phyloP scores from a whole-genome alignment of 1,140 invertebrate species.

The Ceratosolen solmsi region DNA sequence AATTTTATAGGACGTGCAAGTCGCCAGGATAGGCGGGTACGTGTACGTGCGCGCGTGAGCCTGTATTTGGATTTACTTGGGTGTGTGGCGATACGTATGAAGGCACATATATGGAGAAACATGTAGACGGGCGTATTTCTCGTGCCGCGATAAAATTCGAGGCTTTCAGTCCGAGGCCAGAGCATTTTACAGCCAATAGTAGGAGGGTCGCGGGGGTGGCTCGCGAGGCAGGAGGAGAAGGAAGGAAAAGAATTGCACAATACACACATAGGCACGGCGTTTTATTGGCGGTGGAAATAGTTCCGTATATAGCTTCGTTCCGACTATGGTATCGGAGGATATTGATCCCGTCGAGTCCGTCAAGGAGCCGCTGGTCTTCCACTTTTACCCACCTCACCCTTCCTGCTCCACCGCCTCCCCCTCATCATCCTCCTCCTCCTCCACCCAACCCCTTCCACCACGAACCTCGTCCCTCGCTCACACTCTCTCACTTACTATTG shows the following conservation, averaged over 20 bases:
- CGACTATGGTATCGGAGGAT: slow-evolving; percentile 73
- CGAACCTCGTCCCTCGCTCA: slow-evolving; percentile 46
- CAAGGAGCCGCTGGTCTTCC: slow-evolving; percentile 71
- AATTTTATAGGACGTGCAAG: neutral
- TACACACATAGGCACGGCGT: slow-evolving; percentile 70
- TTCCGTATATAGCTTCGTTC: slow-evolving; percentile 68
- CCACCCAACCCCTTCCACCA: slow-evolving; percentile 49
- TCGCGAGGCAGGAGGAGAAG: neutral
- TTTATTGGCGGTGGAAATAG: slow-evolving; percentile 73
- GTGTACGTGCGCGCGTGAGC: neutral
- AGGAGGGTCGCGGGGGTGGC: slow-evolving; percentile 54
- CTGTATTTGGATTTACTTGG: neutral
- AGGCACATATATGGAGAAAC: neutral
- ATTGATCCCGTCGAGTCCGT: slow-evolving; percentile 72
- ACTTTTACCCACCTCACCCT: slow-evolving; percentile 55
- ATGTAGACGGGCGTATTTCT: slow-evolving; percentile 60
- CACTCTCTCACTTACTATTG: neutral
- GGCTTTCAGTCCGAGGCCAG: slow-evolving; percentile 66
- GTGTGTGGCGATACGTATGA: neutral
- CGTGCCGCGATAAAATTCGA: slow-evolving; percentile 70
- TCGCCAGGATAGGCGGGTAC: neutral
- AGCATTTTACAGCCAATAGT: slow-evolving; percentile 71
- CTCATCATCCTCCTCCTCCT: slow-evolving; percentile 49
- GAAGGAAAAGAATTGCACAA: slow-evolving; percentile 67
- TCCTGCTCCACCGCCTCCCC: slow-evolving; percentile 54